phyloP scores from a whole-genome alignment of 1,140 invertebrate species.

The Zelostemma sp. region DNA sequence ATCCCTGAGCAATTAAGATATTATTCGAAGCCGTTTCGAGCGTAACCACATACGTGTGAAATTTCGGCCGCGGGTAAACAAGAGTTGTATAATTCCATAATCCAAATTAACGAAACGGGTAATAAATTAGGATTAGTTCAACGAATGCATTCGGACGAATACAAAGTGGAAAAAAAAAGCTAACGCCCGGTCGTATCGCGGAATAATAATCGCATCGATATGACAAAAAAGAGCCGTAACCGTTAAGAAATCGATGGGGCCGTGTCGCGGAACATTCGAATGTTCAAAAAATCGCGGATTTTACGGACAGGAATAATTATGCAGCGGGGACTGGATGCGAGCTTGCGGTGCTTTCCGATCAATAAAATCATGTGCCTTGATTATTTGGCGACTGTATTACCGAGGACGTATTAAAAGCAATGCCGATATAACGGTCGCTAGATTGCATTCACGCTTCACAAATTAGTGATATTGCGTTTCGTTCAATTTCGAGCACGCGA shows the following conservation, averaged over 20 bases:
- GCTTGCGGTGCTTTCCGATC: conserved; percentile 23
- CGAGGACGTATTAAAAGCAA: conserved; percentile 39
- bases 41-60: too few relatives aligned
- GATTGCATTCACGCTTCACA: conserved; percentile 48
- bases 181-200: too few relatives aligned
- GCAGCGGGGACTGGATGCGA: conserved; percentile 10
- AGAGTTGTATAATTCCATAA: too few relatives aligned
- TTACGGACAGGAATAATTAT: conserved; percentile 19
- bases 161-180: neutral
- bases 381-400: conserved; percentile 46
- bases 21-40: too few relatives aligned
- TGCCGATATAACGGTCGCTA: conserved; percentile 42
- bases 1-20: neutral
- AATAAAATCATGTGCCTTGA: conserved; percentile 38
- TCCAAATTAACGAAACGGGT: too few relatives aligned
- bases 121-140: too few relatives aligned
- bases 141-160: neutral
- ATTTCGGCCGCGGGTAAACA: too few relatives aligned
- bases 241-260: too few relatives aligned
- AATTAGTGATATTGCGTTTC: conserved; percentile 45
- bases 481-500: conserved; percentile 33
- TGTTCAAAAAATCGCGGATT: neutral
- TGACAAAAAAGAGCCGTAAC: too few relatives aligned
- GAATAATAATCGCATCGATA: too few relatives aligned
- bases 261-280: neutral